Base-by-base conservation (phyloP, 2,888 invertebrate species). In the Dolichomitus sp. region DNA sequence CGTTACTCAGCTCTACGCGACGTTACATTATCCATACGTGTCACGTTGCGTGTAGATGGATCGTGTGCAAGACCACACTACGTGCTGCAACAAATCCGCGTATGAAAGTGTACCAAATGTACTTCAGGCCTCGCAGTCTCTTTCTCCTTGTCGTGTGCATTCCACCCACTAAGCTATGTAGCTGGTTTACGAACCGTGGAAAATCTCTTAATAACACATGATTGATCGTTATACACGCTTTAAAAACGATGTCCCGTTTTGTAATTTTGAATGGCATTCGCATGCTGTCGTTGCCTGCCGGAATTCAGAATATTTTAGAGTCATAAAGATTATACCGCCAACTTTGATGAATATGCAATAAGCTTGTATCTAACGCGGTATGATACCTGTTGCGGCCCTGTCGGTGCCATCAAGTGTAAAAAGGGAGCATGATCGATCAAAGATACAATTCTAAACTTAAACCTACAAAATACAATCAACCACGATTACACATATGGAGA, bases 1-100 rank as follows among this genome's bases (percentile, higher is more conserved):
- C 59, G 65, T 66, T 79, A 66, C 45, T 66, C 59, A 52, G 23
- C 48, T 59, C 65, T 57, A 11, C 48, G 33, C 48, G 59, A 66
- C 57, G 50, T 23, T 72, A 61, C 79, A 70, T 78, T 82, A 82
- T 82, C 82, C 75, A 75, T 70, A 79, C 75, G 73, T 79, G 70
- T 79, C 70, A 66, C 66, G 73, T 79, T 75, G 74, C 79, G 75
- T 70, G 69, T 70, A 42, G 42, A 61, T 79, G 48, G 52, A 82
- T 66, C 59, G 50, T 61, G 65, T 66, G 45, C 42, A 27, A 52
- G 57, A 79, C 69, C 50, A 17, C 59, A 37, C 57, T n/a, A 23
- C 37, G 33, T 40, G 52, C 48, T n/a, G 42, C 59, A 54, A 19
- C 52, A 63, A 75, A 59, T 50, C 65, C 57, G 33, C 59, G 66